Evolutionary conservation across 37 sponge, comb jelly and placozoan genomes (phyloP), one percentile per base, ranked within the genome.

Genomic region (Mnemiopsis leidyi): DNA sequence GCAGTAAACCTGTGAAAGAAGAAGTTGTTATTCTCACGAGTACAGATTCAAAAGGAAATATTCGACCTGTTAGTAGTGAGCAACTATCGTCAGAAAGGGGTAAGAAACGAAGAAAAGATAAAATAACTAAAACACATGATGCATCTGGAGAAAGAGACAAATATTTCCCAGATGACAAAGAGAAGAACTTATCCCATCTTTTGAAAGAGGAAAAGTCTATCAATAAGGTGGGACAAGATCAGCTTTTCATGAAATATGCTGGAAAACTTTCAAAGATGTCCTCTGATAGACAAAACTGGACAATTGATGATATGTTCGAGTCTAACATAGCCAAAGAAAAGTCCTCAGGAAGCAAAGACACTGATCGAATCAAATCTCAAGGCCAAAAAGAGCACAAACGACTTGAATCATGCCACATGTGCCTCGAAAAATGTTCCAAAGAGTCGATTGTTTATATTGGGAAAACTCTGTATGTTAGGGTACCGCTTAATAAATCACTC

Each of bases 271-370:
- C 90, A 18, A 85, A 85, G 36, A 85, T 85, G 90, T 23, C 68
- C 9, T 38, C 67, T 69, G 29, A 69, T 94, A 26, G 68, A 93
- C 69, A 36, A 28, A 95, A 96, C 32, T 96, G 95, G 40, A 95
- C 95, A 0, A 93, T 98, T 0, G 98, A 98, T 82, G 98, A 98
- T 92, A 95, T 92, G 36, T 39, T 95, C 20, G 98, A 95, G 68
- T 94, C 93, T 18, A 95, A 76, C 5, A 24, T 93, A 23, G 93
- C 95, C 13, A 38, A 77, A 30, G 69, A 38, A 35, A 79, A 69
- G 23, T 61, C 94, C 30, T 68, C 39, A 25, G 38, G 32, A 0
- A 32, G 9, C 1, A 94, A 95, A 48, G 94, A 96, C 3, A 36
- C 68, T 23, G 94, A 93, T 31, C 73, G 67, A 93, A 5, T 92